A percentile compares a stretch with the other conserved stretches of the same genome.
phyloP scores from a whole-genome alignment of 2,888 invertebrate genomes.

The Trachelus troglodyta region DNA sequence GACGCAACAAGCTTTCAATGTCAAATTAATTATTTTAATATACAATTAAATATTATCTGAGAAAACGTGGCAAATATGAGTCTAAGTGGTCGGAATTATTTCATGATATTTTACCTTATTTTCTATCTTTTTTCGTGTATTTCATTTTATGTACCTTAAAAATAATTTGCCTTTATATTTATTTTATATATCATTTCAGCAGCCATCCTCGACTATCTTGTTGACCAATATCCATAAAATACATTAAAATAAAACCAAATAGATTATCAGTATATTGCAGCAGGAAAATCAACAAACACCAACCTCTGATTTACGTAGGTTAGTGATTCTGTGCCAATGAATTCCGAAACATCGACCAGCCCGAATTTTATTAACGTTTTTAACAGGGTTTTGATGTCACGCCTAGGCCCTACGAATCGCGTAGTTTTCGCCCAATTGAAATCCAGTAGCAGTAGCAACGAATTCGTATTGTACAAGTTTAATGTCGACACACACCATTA shows the following conservation, averaged over 20 bases:
- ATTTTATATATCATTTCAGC: background rate
- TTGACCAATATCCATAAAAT: too few relatives aligned
- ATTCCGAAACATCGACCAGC: background rate
- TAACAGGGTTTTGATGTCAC: background rate
- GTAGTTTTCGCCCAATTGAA: background rate
- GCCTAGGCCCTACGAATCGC: background rate
- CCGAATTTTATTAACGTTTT: conserved; percentile 1
- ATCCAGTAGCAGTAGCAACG: background rate
- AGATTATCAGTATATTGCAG: background rate
- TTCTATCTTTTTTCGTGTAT: background rate
- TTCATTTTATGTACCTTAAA: too few relatives aligned
- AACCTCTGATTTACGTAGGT: background rate
- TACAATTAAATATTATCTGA: background rate
- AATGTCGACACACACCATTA: background rate
- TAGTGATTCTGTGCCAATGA: background rate
- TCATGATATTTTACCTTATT: background rate
- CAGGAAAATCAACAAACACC: background rate
- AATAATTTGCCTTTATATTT: background rate
- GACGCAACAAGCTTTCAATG: too few relatives aligned
- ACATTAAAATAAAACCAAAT: too few relatives aligned
- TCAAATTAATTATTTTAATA: background rate
- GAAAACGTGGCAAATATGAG: background rate
- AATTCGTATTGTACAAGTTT: background rate
- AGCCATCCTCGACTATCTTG: too few relatives aligned
- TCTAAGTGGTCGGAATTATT: background rate